phyloP scores from a whole-genome alignment of 1,140 invertebrate species.

The Pomphorhynchus laevis region DNA sequence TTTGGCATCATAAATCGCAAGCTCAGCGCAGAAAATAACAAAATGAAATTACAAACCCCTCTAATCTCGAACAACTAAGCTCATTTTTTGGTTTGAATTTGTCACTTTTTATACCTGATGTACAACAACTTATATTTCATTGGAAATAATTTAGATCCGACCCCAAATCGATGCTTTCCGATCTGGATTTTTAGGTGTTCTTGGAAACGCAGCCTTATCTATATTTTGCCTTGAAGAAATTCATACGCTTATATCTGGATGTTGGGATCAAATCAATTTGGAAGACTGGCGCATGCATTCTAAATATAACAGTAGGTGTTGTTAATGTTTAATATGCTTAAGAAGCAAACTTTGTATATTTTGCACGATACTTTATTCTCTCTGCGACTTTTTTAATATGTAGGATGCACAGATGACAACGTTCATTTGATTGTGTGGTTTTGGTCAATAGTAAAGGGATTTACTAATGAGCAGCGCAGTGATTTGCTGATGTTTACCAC shows the following conservation, averaged over 20 bases:
- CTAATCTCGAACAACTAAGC: too few relatives aligned
- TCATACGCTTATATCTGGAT: slow-evolving; percentile 43
- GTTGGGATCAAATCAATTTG: slow-evolving; percentile 54
- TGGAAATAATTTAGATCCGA: slow-evolving; percentile 26
- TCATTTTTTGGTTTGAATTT: too few relatives aligned
- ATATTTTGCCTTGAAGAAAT: slow-evolving; percentile 77
- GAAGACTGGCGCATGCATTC: slow-evolving; percentile 47
- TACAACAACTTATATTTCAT: too few relatives aligned
- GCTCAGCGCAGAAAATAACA: too few relatives aligned
- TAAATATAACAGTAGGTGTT: slow-evolving; percentile 30
- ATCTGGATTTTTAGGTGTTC: slow-evolving; percentile 41
- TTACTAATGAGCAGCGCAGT: slow-evolving; percentile 43
- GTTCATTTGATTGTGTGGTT: slow-evolving; percentile 35
- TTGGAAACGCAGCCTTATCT: slow-evolving; percentile 52
- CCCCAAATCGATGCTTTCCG: slow-evolving; percentile 36
- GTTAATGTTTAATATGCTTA: not conserved
- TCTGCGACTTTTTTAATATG: slow-evolving; percentile 1
- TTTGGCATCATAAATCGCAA: too few relatives aligned
- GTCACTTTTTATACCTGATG: too few relatives aligned
- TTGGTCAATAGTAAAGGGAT: slow-evolving; percentile 44
- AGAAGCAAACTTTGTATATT: slow-evolving; percentile 1
- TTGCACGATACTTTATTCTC: not conserved
- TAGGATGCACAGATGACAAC: slow-evolving; percentile 18
- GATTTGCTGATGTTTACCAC: slow-evolving; percentile 77
- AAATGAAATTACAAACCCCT: too few relatives aligned